Evolutionary conservation across 2,113 vertebrate species (phyloP), one percentile per base, ranked within the genome.

Genomic region (Callipepla squamata): DNA sequence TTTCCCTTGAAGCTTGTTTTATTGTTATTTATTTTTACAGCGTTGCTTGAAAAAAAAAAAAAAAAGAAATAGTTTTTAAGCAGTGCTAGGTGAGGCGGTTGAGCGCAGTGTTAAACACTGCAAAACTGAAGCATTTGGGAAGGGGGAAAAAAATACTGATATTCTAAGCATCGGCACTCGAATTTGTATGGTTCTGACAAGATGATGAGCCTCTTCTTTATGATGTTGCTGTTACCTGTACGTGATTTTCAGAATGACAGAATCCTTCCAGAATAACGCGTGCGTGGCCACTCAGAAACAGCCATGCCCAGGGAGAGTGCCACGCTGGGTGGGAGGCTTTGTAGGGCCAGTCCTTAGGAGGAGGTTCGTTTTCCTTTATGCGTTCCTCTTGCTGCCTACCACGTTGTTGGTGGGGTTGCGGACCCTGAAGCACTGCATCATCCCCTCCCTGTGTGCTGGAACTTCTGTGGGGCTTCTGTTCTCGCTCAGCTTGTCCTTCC

Each of bases 231-330:
- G 16, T 77, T 80, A 58, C 16, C 53, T 88, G 4, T 11, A 9
- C 1, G 1, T 38, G 11, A 38, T 32, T 58, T 93, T 74, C 28
- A 57, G n/a, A 69, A 47, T 30, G 42, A 26, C 23, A 66, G 73
- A 63, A 40, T 28, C 11, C 55, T 57, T 74, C 23, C 38, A 65
- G 32, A 65, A 36, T 40, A 53, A 45, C 19, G 15, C 17, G 17
- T 13, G 12, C 21, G 20, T 28, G 38, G 28, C 38, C 61, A 40
- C 36, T 63, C 16, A 40, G 38, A 63, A 28, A 63, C 17, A 28
- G 22, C 74, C 25, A 21, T 66, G 11, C 48, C 3, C 85, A 0
- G 0, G 66, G 30, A 59, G 34, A 45, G 48, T 11, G 4, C 12
- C 15, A 1, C 34, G 36, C 2, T 3, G 65, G 22, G 26, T 48